Conservation (phyloP, 1,140 invertebrate genomes). For the Drosophila equinoxialis region DNA sequence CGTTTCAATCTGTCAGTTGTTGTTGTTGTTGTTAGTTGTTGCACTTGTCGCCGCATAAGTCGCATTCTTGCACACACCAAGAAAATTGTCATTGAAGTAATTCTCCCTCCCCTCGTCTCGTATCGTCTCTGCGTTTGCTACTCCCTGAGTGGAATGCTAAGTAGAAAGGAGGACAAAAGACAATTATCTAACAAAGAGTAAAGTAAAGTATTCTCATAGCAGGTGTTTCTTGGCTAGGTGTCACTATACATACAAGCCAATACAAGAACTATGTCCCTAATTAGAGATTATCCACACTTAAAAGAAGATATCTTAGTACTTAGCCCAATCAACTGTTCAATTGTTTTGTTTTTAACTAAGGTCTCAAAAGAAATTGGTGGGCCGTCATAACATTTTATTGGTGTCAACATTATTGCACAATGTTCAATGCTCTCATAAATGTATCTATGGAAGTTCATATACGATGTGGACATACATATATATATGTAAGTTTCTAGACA, state of each 20-base stretch:
- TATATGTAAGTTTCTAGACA: neutral
- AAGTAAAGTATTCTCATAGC: neutral
- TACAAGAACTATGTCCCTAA: neutral
- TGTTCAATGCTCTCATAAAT: slow-evolving; percentile 3
- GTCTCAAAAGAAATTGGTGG: neutral
- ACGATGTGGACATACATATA: no score
- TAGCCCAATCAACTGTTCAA: slow-evolving; percentile 14
- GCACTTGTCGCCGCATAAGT: slow-evolving; percentile 32
- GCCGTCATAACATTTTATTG: slow-evolving; percentile 30
- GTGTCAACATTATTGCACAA: slow-evolving; percentile 39
- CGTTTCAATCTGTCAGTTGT: slow-evolving; percentile 33
- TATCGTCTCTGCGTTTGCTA: slow-evolving; percentile 18
- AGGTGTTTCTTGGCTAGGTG: slow-evolving; percentile 2
- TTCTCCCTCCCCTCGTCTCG: neutral
- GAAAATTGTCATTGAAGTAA: slow-evolving; percentile 41
- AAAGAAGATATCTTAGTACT: neutral
- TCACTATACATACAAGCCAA: neutral
- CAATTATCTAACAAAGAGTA: neutral
- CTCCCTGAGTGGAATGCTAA: slow-evolving; percentile 60
- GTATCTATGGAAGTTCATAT: slow-evolving; percentile 19
- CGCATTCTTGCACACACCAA: slow-evolving; percentile 58
- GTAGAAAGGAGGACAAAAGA: slow-evolving; percentile 25
- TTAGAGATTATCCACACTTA: neutral
- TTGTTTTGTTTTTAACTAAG: slow-evolving; percentile 28
- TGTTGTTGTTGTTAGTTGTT: slow-evolving; percentile 39